Evolutionary conservation across 2,888 invertebrate genomes (phyloP).

Genomic region (Corbicula japonica): DNA sequence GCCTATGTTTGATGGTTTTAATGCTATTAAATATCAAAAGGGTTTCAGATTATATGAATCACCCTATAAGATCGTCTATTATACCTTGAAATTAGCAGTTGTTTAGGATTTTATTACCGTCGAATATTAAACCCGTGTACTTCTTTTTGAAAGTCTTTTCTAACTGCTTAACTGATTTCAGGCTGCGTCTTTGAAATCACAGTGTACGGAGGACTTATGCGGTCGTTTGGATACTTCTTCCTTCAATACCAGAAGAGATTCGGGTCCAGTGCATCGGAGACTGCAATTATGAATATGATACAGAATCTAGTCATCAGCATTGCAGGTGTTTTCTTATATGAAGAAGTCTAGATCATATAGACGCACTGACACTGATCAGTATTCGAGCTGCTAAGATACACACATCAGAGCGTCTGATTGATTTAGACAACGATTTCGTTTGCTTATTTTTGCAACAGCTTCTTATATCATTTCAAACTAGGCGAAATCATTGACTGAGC

Average conservation of each 20-base stretch:
- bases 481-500: not conserved
- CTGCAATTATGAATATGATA: slow-evolving; percentile 38
- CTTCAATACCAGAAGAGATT: slow-evolving; percentile 44
- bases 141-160: not conserved
- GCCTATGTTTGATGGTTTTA: too few species aligned
- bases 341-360: not conserved
- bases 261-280: slow-evolving; percentile 39
- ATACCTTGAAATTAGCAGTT: too few species aligned
- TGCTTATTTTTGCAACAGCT: not conserved
- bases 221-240: slow-evolving; percentile 52
- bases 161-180: slow-evolving; percentile 1
- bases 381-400: not conserved
- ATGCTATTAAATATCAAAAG: too few species aligned
- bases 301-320: slow-evolving; percentile 39
- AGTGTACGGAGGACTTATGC: slow-evolving; percentile 43
- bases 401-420: not conserved
- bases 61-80: too few species aligned
- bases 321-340: slow-evolving; percentile 18
- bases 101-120: not conserved
- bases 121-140: not conserved
- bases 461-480: not conserved
- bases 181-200: slow-evolving; percentile 36
- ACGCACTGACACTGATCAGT: not conserved
- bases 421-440: not conserved
- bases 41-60: too few species aligned